A percentile compares a stretch with the other conserved stretches of the same genome.
Evolutionary conservation across 1,140 invertebrate genomes (phyloP).

Genomic region (Aphelenchoides besseyi): DNA sequence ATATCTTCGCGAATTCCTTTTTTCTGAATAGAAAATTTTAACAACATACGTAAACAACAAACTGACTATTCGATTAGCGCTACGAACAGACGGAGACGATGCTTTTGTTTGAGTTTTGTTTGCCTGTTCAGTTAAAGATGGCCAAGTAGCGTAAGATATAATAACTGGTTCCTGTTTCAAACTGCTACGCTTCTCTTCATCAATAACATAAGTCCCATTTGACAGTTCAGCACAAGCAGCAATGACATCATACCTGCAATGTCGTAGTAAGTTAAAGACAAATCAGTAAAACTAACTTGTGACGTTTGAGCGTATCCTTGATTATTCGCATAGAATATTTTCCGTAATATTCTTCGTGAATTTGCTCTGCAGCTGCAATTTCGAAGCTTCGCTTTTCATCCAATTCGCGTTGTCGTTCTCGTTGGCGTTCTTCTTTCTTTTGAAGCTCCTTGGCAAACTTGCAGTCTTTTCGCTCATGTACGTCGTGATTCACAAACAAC

Average conservation of each 20-base stretch:
- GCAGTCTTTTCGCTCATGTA: neutral
- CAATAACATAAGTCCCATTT: neutral
- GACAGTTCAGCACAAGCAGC: neutral
- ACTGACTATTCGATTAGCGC: too few species aligned
- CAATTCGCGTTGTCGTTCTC: neutral
- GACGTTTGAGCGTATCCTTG: neutral
- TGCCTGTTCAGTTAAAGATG: neutral
- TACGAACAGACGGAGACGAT: too few species aligned
- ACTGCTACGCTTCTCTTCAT: neutral
- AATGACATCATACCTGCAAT: neutral
- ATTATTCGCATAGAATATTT: neutral
- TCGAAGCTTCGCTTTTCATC: neutral
- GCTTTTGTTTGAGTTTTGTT: too few species aligned
- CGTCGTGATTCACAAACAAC: slow-evolving; percentile 4
- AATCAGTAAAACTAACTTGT: neutral
- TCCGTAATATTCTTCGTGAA: neutral
- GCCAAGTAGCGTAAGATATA: neutral
- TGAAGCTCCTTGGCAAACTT: neutral
- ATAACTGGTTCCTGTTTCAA: neutral
- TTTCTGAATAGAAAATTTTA: neutral
- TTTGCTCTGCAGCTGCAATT: neutral
- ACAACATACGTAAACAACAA: too few species aligned
- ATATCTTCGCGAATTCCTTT: neutral
- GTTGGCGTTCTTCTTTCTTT: neutral
- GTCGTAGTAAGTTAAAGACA: neutral